phyloP scores from a whole-genome alignment of 2,888 invertebrate species.

The Sinelater perroti region DNA sequence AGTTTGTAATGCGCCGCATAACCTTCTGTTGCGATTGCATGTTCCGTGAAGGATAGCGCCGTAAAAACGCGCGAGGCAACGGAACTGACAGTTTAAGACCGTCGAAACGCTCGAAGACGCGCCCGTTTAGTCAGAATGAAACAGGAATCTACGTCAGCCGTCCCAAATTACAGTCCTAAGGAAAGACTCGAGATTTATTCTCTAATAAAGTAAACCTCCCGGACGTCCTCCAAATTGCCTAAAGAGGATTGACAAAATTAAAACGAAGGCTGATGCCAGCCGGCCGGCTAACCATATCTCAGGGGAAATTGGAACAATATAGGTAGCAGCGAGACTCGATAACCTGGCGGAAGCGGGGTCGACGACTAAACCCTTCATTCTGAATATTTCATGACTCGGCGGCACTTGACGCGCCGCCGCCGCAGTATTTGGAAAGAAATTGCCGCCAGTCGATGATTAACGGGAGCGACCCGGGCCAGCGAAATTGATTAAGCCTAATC shows the following conservation, averaged over 20 bases:
- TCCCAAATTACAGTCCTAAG: conserved; percentile 40
- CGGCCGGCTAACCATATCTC: conserved; percentile 50
- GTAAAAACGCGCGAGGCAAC: conserved; percentile 7
- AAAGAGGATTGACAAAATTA: conserved; percentile 57
- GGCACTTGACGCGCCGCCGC: conserved; percentile 37
- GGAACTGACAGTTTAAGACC: conserved; percentile 14
- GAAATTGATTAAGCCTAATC: conserved; percentile 9
- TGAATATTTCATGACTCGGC: conserved; percentile 39
- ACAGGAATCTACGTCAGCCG: conserved; percentile 21
- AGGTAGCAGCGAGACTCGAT: conserved; percentile 38
- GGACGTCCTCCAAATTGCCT: conserved; percentile 52
- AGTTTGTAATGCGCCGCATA: too few species aligned
- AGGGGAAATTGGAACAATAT: conserved; percentile 50
- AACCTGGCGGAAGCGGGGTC: conserved; percentile 35
- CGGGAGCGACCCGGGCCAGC: not conserved
- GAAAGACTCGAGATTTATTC: conserved; percentile 52
- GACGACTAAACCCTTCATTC: conserved; percentile 37
- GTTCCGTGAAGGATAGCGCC: too few species aligned
- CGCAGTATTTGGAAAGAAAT: not conserved
- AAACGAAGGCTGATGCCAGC: conserved; percentile 47
- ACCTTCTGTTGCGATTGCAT: too few species aligned
- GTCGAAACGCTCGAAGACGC: not conserved
- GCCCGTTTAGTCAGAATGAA: conserved; percentile 21
- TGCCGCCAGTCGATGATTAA: not conserved
- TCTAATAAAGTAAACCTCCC: conserved; percentile 52